phyloP scores from a whole-genome alignment of 2,797 vertebrate genomes.

The Brachymystax lenok region DNA sequence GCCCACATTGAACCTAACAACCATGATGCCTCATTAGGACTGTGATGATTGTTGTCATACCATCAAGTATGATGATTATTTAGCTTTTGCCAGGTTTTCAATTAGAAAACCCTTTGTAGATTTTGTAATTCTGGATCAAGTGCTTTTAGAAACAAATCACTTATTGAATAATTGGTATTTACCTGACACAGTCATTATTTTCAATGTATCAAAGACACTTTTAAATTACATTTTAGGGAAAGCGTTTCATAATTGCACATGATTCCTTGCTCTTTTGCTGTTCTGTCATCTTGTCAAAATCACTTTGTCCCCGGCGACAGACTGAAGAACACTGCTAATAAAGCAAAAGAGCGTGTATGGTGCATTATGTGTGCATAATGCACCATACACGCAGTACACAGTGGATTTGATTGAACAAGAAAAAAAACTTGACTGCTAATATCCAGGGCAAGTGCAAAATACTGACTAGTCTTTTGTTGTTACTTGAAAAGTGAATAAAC shows the following conservation, averaged over 20 bases:
- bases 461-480: slow-evolving; percentile 45
- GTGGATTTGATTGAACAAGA: slow-evolving; percentile 40
- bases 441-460: slow-evolving; percentile 15
- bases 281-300: slow-evolving; percentile 24
- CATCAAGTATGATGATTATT: slow-evolving; percentile 43
- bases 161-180: slow-evolving; percentile 52
- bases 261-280: slow-evolving; percentile 18
- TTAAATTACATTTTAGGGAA: background rate
- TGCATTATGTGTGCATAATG: background rate
- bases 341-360: slow-evolving; percentile 30
- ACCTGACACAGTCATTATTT: slow-evolving; percentile 41
- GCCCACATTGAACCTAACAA: slow-evolving; percentile 60
- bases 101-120: slow-evolving; percentile 38
- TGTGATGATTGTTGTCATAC: slow-evolving; percentile 41
- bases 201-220: slow-evolving; percentile 18
- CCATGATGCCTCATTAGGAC: slow-evolving; percentile 58
- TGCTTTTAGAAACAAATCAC: slow-evolving; percentile 64
- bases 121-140: slow-evolving; percentile 56
- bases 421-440: background rate
- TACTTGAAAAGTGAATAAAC: slow-evolving; percentile 67
- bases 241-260: background rate
- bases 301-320: background rate
- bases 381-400: too few relatives aligned
- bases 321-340: background rate
- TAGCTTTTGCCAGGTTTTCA: slow-evolving; percentile 45